Percentiles rank a stretch among this genome's conserved stretches.
phyloP scores from a whole-genome alignment of 2,888 invertebrate genomes.

The Ophion obscuratus region DNA sequence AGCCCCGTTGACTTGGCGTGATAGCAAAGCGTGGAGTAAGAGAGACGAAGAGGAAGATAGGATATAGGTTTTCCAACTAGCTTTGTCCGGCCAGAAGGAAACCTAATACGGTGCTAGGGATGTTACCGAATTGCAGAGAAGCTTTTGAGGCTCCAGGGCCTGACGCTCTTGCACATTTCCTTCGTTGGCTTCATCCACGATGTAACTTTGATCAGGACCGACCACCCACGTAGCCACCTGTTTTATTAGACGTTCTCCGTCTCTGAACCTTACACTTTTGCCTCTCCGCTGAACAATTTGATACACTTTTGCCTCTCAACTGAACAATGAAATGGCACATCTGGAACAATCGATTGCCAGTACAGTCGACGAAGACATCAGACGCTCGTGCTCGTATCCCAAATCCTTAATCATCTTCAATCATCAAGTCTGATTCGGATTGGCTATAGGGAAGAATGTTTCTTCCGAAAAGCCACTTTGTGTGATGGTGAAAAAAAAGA shows the following conservation, averaged over 20 bases:
- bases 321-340: conserved; percentile 1
- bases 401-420: no score
- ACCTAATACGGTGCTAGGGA: conserved; percentile 48
- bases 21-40: conserved; percentile 20
- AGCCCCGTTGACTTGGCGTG: conserved; percentile 9
- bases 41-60: conserved; percentile 55
- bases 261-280: background rate
- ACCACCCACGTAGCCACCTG: background rate
- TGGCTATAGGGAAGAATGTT: no score
- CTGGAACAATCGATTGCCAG: background rate
- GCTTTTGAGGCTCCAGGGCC: conserved; percentile 44
- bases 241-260: conserved; percentile 6
- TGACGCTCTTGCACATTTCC: conserved; percentile 42
- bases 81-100: conserved; percentile 50
- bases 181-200: conserved; percentile 49
- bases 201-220: conserved; percentile 34
- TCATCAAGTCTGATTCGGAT: no score
- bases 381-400: background rate
- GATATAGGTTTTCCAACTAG: conserved; percentile 36
- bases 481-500: no score
- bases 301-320: background rate
- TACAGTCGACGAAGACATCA: background rate
- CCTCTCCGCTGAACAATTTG: background rate
- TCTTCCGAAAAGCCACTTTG: no score
- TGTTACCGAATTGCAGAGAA: conserved; percentile 40